phyloP scores from a whole-genome alignment of 2,888 invertebrate genomes.

The Agelastica alni region DNA sequence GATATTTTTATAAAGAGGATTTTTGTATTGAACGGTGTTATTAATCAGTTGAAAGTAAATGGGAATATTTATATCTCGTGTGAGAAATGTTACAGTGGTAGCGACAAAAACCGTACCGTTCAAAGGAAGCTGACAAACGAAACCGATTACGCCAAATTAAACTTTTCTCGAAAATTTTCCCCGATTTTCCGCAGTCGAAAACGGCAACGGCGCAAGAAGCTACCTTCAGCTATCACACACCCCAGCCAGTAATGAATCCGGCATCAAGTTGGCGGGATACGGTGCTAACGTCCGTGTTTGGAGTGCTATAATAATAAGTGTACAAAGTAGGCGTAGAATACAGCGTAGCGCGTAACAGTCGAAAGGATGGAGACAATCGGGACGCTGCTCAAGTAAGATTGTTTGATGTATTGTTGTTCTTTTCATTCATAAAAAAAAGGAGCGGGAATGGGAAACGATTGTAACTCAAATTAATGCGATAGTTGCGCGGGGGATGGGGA shows the following conservation, averaged over 20 bases:
- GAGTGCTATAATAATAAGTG: constrained; percentile 19
- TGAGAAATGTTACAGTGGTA: no score
- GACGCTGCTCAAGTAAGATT: constrained; percentile 30
- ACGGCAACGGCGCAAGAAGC: constrained; percentile 28
- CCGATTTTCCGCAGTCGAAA: constrained; percentile 2
- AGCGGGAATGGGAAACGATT: constrained; percentile 10
- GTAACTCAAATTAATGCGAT: constrained; percentile 9
- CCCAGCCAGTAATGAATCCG: constrained; percentile 30
- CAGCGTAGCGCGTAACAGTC: constrained; percentile 6
- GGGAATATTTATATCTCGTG: no score
- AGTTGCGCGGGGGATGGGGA: constrained; percentile 1
- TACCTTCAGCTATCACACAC: constrained; percentile 30
- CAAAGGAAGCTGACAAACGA: no score
- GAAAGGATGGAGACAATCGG: constrained; percentile 25
- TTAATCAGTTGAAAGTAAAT: no score
- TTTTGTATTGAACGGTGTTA: no score
- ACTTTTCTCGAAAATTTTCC: not conserved
- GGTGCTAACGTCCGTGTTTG: constrained; percentile 28
- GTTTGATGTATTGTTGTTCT: constrained; percentile 18
- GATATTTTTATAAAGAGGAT: no score
- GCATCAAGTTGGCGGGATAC: constrained; percentile 33
- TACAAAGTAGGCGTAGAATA: constrained; percentile 20
- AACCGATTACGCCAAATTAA: not conserved
- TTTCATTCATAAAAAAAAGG: constrained; percentile 27
- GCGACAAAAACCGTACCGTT: no score